Evolutionary conservation across 2,113 vertebrate genomes (phyloP).

Genomic region (Desmodus rotundus): DNA sequence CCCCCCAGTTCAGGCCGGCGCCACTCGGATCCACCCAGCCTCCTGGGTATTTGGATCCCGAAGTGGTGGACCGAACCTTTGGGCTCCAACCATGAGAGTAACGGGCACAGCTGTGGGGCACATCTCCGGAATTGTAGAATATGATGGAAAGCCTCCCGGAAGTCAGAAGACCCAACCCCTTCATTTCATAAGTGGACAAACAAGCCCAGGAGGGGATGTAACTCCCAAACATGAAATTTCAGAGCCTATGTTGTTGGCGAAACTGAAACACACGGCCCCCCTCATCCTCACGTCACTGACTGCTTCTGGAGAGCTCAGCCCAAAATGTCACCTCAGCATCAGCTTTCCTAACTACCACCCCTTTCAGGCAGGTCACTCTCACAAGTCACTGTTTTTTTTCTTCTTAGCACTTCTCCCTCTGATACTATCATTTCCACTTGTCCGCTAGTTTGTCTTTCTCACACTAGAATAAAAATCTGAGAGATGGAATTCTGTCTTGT

Average conservation of each 20-base stretch:
- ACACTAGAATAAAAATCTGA: constrained; percentile 1
- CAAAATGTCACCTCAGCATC: neutral
- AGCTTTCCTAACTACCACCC: neutral
- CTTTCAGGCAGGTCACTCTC: neutral
- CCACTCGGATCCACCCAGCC: neutral
- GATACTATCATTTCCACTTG: neutral
- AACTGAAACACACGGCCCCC: neutral
- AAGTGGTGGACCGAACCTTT: neutral
- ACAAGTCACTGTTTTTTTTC: neutral
- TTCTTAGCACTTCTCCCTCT: neutral
- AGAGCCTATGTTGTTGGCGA: neutral
- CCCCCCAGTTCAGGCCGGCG: neutral
- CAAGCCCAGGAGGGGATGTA: neutral
- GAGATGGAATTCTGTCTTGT: neutral
- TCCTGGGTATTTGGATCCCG: neutral
- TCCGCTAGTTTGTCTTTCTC: constrained; percentile 2
- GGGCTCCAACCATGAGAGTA: neutral
- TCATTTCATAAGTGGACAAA: neutral
- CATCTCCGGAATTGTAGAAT: neutral
- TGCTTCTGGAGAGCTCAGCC: neutral
- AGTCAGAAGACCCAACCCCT: neutral
- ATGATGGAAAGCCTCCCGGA: neutral
- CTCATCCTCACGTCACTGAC: neutral
- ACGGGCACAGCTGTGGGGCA: neutral
- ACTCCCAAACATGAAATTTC: neutral